Conservation (phyloP, 2,113 vertebrate species). For the Xyrauchen texanus region DNA sequence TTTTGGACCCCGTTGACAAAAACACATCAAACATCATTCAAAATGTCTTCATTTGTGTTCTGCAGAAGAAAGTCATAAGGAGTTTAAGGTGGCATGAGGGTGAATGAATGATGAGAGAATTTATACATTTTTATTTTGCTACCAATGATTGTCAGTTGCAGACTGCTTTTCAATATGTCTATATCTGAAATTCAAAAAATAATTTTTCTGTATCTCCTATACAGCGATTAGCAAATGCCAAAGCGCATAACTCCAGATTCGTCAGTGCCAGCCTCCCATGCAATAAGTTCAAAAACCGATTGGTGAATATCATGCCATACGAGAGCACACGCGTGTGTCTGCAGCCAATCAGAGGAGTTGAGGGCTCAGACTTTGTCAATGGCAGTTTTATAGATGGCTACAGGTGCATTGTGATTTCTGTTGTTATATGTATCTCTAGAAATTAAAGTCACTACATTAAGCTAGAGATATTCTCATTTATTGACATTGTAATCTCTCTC, state of each 20-base stretch:
- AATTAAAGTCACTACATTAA: background rate
- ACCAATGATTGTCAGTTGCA: too few relatives aligned
- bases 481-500: background rate
- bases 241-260: constrained; percentile 96
- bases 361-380: constrained; percentile 97
- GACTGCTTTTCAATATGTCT: too few relatives aligned
- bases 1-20: too few relatives aligned
- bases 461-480: background rate
- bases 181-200: too few relatives aligned
- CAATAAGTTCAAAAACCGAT: constrained; percentile 99
- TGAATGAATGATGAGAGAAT: too few relatives aligned
- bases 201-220: constrained; percentile 44
- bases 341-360: constrained; percentile 96
- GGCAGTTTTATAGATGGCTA: constrained; percentile 99
- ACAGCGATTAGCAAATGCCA: constrained; percentile 94
- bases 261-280: constrained; percentile 99
- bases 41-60: too few relatives aligned
- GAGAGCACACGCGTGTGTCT: constrained; percentile 94
- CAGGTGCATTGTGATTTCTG: constrained; percentile 75
- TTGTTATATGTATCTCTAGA: background rate
- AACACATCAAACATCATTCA: too few relatives aligned
- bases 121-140: too few relatives aligned
- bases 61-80: too few relatives aligned
- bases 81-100: too few relatives aligned
- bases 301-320: constrained; percentile 99